These are phyloP conservation scores for Mythimna ferrago DNA, from an alignment of 2,888 invertebrate genomes.

Conservation along the genomic window DNA sequence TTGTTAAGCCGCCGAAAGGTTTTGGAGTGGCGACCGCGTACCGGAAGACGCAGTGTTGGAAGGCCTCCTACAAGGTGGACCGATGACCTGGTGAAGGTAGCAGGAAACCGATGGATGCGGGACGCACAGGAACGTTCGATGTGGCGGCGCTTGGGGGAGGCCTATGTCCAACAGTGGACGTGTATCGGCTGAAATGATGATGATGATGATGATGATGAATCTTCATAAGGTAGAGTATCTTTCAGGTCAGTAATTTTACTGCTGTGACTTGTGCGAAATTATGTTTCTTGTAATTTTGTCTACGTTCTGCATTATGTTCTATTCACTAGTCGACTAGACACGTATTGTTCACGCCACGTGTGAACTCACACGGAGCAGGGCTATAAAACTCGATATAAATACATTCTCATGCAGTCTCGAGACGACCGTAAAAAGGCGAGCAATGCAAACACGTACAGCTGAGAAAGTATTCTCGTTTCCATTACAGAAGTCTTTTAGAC, in stretches of 20 bases:
- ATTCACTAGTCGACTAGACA: slow-evolving; percentile 4
- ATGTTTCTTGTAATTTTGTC: slow-evolving; percentile 1
- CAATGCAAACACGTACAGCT: slow-evolving; percentile 60
- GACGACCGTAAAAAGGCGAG: slow-evolving; percentile 59
- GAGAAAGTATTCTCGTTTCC: slow-evolving; percentile 69
- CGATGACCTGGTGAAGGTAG: too few relatives aligned
- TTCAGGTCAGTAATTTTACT: neutral
- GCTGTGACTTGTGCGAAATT: slow-evolving; percentile 5
- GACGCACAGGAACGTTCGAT: too few relatives aligned
- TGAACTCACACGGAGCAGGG: slow-evolving; percentile 33
- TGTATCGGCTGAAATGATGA: too few relatives aligned
- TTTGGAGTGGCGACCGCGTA: too few relatives aligned
- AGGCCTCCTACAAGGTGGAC: too few relatives aligned
- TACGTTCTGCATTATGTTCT: slow-evolving; percentile 1
- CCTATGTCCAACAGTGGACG: too few relatives aligned
- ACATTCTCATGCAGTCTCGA: slow-evolving; percentile 43
- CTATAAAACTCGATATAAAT: slow-evolving; percentile 43
- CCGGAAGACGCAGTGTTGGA: too few relatives aligned
- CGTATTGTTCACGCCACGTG: slow-evolving; percentile 33
- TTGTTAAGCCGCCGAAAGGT: too few relatives aligned
- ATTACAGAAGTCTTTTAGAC: slow-evolving; percentile 60
- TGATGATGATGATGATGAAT: too few relatives aligned
- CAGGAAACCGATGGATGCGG: too few relatives aligned
- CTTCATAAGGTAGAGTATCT: neutral
- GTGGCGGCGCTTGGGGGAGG: too few relatives aligned